Evolutionary conservation across 2,888 invertebrate genomes (phyloP).

Genomic region (Autographa gamma): DNA sequence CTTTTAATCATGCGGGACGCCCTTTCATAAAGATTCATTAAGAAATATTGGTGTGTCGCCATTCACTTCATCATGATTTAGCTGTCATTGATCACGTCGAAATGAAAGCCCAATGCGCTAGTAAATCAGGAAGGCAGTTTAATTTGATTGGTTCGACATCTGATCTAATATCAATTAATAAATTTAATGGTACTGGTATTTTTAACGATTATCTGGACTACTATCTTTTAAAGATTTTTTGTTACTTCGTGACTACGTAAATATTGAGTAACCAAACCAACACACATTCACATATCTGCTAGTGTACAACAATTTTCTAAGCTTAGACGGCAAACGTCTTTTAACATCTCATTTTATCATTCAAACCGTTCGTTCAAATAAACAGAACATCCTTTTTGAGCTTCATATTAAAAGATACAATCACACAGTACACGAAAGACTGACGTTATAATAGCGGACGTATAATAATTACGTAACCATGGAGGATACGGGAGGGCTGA

Average conservation of each 20-base stretch:
- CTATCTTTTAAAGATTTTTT: too few relatives aligned
- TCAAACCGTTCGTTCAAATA: constrained; percentile 39
- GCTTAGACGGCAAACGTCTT: background rate
- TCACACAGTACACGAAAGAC: constrained; percentile 51
- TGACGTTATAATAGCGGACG: constrained; percentile 66
- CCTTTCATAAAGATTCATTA: constrained; percentile 77
- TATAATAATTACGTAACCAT: constrained; percentile 66
- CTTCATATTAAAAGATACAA: constrained; percentile 63
- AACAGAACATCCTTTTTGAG: constrained; percentile 45
- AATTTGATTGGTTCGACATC: constrained; percentile 59
- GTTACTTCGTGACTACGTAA: too few relatives aligned
- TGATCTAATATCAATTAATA: constrained; percentile 77
- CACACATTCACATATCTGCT: background rate
- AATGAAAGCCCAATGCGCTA: constrained; percentile 43
- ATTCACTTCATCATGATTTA: constrained; percentile 75
- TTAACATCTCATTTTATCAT: constrained; percentile 19
- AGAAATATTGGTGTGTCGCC: constrained; percentile 74
- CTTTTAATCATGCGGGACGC: constrained; percentile 74
- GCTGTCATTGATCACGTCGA: constrained; percentile 72
- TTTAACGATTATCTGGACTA: constrained; percentile 9
- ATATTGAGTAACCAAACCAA: too few relatives aligned
- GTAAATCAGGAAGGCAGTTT: constrained; percentile 51
- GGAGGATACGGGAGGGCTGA: constrained; percentile 64
- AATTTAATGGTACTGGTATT: constrained; percentile 69
- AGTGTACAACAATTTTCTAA: background rate